Base-by-base conservation (phyloP, 1,140 invertebrate species). In the Bombus soroeensis region DNA sequence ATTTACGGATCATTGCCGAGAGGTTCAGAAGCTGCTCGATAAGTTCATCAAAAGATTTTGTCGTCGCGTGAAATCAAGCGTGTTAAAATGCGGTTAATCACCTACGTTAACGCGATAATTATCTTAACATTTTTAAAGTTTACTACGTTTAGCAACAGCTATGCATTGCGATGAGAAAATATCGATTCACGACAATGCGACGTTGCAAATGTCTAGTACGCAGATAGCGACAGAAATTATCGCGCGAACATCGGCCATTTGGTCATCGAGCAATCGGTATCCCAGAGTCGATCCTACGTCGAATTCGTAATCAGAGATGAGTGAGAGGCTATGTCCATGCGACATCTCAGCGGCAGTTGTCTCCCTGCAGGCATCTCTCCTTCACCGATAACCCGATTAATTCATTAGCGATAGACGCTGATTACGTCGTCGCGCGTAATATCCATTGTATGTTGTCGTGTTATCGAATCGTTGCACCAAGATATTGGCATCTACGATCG, bases 341-440 rank as follows among this genome's bases (percentile, higher is more conserved):
- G 62, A 39, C n/a, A 74, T 83, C 66, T n/a, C n/a, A 59, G n/a
- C 64, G 37, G 57, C 47, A 53, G 57, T 68, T 39, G 73, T 77
- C 34, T 73, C 62, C 73, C 85, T 85, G n/a, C 41, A 22, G 64
- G 62, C 78, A 39, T 59, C 79, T 83, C 77, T 76, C 79, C 83
- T 81, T 88, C 53, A 3, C 53, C 77, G 72, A 90, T 90, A 87
- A 90, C 53, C 70, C 80, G 81, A 90, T 90, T 90, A 90, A 90
- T 90, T 90, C 83, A 88, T 90, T 86, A 90, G 70, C 82, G 86
- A 87, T 90, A 53, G 78, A 74, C 57, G 78, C 81, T 90, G 89
- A 90, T 90, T 90, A 90, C 87, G 75, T 90, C 86, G 68, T 79
- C 81, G 84, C 71, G 76, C 82, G 80, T 83, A 88, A 90, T 88